Evolutionary conservation across 2,888 invertebrate species (phyloP), one percentile per base, ranked within the genome.

Genomic region (Chorisops tibialis): DNA sequence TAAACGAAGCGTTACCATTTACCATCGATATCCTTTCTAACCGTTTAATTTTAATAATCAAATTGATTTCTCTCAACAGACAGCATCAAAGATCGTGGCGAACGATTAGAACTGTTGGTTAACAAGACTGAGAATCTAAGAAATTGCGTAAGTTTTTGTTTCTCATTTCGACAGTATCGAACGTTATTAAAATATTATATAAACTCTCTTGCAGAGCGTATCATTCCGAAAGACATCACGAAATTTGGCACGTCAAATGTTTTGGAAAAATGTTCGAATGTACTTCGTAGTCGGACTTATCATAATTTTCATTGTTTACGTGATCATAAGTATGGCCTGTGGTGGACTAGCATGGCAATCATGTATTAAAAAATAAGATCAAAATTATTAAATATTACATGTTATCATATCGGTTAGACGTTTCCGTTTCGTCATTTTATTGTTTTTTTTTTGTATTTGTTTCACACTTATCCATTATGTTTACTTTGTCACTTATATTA

Each of bases 261-360:
- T 93, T 79, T 95, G 94, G 94, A 94, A 95, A 78, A 96, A 93
- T 74, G 85, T 95, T 14, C 95, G 96, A 77, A 82, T 95, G 73
- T 93, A 93, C 70, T 85, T 93, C 66, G 71, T 84, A 66, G 80
- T 88, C 67, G 86, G 81, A 19, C 75, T 81, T 4, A 80, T 87
- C 58, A 79, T 89, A 50, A 80, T 88, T 67, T 88, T 87, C 69
- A 83, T 91, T 24, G 77, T 93, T 21, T 96, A 95, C 77, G 83
- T 95, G 65, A 87, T 96, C 65, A 86, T 93, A 2, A 89, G 91
- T 45, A 89, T 94, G 83, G 85, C 89, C 1, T 96, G 95, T 73
- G 94, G 94, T 9, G 92, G 92, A 2, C 79, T 92, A 9, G 82
- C 86, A 60, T 92, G 92, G 91, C 84, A 85, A 70, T 80, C 81